These are phyloP conservation scores for Caenorhabditis parvicauda DNA, from an alignment of 2,888 invertebrate genomes.

Conservation along the genomic window DNA sequence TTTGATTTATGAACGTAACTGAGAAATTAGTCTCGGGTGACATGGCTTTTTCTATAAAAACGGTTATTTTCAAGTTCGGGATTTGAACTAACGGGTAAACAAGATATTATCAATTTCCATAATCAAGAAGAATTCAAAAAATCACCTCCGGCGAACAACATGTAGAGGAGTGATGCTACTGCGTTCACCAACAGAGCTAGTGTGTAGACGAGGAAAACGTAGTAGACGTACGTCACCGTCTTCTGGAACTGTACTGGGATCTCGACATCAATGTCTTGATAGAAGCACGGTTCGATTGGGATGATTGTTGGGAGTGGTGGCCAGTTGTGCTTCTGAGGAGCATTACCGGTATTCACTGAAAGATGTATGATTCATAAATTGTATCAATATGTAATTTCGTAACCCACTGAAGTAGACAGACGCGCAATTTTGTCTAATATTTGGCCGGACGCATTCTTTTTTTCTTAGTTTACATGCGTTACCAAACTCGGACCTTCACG, in stretches of 20 bases:
- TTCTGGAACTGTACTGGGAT: constrained; percentile 96
- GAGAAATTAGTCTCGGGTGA: too few relatives aligned
- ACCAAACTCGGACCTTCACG: too few relatives aligned
- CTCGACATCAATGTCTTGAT: constrained; percentile 97
- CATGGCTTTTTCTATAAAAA: neutral
- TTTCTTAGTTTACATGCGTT: too few relatives aligned
- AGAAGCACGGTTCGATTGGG: constrained; percentile 91
- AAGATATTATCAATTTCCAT: too few relatives aligned
- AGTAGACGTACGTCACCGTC: constrained; percentile 91
- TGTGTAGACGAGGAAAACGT: constrained; percentile 76
- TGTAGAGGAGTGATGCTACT: constrained; percentile 78
- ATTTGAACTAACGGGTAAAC: too few relatives aligned
- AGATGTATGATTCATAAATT: too few relatives aligned
- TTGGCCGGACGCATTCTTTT: too few relatives aligned
- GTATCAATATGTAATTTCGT: too few relatives aligned
- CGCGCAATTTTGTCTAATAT: too few relatives aligned
- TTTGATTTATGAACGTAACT: too few relatives aligned
- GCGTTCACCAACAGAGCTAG: constrained; percentile 81
- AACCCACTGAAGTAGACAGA: too few relatives aligned
- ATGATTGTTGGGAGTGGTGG: constrained; percentile 93
- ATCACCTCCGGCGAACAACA: constrained; percentile 67
- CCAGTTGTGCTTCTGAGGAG: constrained; percentile 87
- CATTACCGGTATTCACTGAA: constrained; percentile 24
- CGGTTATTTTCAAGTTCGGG: too few relatives aligned
- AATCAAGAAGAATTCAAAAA: neutral